A percentile compares a stretch with the other conserved stretches of the same genome.
These are phyloP conservation scores for Gymnothorax javanicus DNA, from an alignment of 2,797 vertebrate genomes.

Conservation along the genomic window DNA sequence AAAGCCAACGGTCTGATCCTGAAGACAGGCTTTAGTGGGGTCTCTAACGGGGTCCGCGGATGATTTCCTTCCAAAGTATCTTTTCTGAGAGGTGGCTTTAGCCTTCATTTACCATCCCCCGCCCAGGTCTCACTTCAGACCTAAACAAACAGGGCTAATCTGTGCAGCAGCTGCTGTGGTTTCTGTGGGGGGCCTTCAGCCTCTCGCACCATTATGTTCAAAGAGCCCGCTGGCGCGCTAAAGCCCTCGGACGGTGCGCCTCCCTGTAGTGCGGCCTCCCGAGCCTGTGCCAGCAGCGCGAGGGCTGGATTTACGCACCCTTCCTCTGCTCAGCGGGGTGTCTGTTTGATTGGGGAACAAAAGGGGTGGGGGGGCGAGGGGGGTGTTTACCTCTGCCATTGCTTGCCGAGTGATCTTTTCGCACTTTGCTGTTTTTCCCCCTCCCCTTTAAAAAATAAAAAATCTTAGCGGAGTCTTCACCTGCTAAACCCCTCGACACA, in stretches of 20 bases:
- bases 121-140: background rate
- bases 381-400: constrained; percentile 58
- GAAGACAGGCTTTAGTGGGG: background rate
- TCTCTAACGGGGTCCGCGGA: background rate
- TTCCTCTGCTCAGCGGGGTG: constrained; percentile 58
- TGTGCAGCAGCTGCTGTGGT: constrained; percentile 58
- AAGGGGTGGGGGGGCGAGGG: constrained; percentile 49
- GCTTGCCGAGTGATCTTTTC: constrained; percentile 51
- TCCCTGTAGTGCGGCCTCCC: background rate
- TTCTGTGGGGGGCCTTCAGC: constrained; percentile 43
- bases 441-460: constrained; percentile 27
- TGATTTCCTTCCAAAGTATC: constrained; percentile 8
- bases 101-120: background rate
- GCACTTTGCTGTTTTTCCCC: background rate
- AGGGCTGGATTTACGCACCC: constrained; percentile 61
- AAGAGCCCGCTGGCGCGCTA: constrained; percentile 12
- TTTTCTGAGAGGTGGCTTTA: constrained; percentile 8
- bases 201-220: constrained; percentile 49
- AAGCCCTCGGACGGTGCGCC: constrained; percentile 27
- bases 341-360: constrained; percentile 61
- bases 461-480: constrained; percentile 3
- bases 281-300: constrained; percentile 46
- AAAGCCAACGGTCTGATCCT: background rate
- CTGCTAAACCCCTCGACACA: constrained; percentile 37
- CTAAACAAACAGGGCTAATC: constrained; percentile 45